Evolutionary conservation across 1,140 invertebrate genomes (phyloP), one percentile per base, ranked within the genome.

Genomic region (Bombus ignitus): DNA sequence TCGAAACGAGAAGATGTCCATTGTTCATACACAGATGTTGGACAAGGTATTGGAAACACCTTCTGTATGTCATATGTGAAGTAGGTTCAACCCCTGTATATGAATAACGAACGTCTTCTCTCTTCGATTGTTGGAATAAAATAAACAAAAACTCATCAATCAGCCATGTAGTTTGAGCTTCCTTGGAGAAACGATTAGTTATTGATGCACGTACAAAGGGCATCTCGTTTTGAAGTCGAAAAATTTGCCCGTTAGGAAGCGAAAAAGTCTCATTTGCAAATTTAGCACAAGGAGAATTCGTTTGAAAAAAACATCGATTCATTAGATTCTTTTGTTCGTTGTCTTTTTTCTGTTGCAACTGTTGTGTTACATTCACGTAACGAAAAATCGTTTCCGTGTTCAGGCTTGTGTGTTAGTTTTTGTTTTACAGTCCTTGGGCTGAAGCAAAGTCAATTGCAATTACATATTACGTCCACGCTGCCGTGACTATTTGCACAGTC

Each of bases 381-480:
- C 15, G 6, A 5, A 22, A 28, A 22, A 70, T 42, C 12, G 74
- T 15, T 70, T 57, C 76, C 74, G 81, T 57, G 81, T 65, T 82
- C 35, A 28, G 37, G 76, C 35, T 42, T 59, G 22, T 44, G 12
- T 35, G 57, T 15, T 39, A 70, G 35, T 82, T 65, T 74, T 59
- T 37, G 18, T 44, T 47, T 78, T 28, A 10, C 44, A 59, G 82
- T 42, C 82, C 74, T 78, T 83, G 82, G 44, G 0, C 66, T 35
- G 25, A 35, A 8, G 28, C 25, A 25, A 53, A 83, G 28, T 57
- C 42, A 65, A 72, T 73, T 80, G 77, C 76, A 80, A 80, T 79
- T 85, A 8, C 47, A 53, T 22, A 80, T 72, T 80, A 80, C 68
- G 42, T 47, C 39, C 53, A 32, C 66, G 18, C 37, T 66, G 22